Evolutionary conservation across 2,888 invertebrate species (phyloP), one percentile per base, ranked within the genome.

Genomic region (Oxycera nigricornis): DNA sequence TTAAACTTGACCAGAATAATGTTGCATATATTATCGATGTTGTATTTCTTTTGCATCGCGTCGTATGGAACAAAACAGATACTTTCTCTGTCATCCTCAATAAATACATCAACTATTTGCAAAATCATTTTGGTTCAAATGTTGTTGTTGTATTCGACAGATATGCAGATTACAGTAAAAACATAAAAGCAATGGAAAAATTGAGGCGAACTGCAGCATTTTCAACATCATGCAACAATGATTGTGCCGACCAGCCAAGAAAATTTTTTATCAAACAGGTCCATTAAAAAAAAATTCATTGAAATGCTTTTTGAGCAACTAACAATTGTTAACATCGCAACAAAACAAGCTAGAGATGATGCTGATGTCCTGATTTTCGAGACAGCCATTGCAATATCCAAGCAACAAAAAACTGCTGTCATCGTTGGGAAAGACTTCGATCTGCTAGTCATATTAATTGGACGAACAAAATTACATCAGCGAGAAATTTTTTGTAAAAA

Each of bases 81-180:
- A 76, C 77, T 67, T 79, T 79, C 68, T 50, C 17, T 7, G 50
- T 1, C 17, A 17, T 50, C 17, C 17, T 50, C 7, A 17, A 50
- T 50, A 50, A 50, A 50, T 50, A 50, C 50, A 17, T 50, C n/a
- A 7, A 50, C 9, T 50, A 50, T 50, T 50, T 50, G 17, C n/a
- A 50, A 50, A 46, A 50, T 80, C 89, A 92, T 90, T 86, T 92
- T 50, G 14, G n/a, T n/a, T 50, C 50, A 1, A 50, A 50, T n/a
- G 17, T 17, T 50, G 50, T 50, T 50, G 50, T 50, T 50, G 50
- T 50, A 50, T 7, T 50, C 17, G 50, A 50, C 50, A 17, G 17
- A 50, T 50, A 50, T 17, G 4, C 50, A 1, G 50, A 50, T 17
- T 35, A 35, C 11, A 35, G 35, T 35, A 35, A n/a, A n/a, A n/a